Evolutionary conservation across 2,113 vertebrate species (phyloP), one percentile per base, ranked within the genome.

Genomic region (Melierax canorus): DNA sequence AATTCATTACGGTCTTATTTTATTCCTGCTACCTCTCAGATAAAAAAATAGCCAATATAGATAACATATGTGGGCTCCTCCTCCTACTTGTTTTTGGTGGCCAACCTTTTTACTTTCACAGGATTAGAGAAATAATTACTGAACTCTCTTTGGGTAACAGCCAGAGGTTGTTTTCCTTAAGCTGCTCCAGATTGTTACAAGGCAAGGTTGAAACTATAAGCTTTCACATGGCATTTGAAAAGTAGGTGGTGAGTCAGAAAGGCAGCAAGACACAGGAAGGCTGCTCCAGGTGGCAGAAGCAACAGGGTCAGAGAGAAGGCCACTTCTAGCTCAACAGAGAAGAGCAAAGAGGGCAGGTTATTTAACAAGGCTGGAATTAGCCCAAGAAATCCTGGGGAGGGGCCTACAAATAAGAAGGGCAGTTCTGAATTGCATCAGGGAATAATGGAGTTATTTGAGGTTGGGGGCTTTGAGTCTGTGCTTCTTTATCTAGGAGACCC

Each of bases 111-210:
- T 94, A 76, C 79, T 95, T 95, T 56, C 48, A 68, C 72, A 88
- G 62, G 81, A 93, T 96, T 96, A 97, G 69, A 89, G 96, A 96
- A 97, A 96, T 96, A 94, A 96, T 94, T 90, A 88, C 87, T 68
- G 88, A 96, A 89, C 63, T 83, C 63, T 96, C 86, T 93, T 96
- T 69, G 82, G 41, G 66, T 94, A 95, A 83, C 90, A 92, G 88
- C 88, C 83, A 93, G 94, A 80, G 86, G 53, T 86, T 97, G 86
- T 96, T 94, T 95, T 94, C 93, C 88, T 96, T 96, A 74, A 91
- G 87, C 90, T 93, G 84, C 86, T 96, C 80, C 74, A 94, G 95
- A 91, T 55, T 96, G 84, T 86, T 90, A 64, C 85, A 92, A 91
- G 94, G 92, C 93, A 95, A 97, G 94, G 93, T 36, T 97, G 93